A percentile compares a stretch with the other conserved stretches of the same genome.
Evolutionary conservation across 2,113 vertebrate genomes (phyloP).

Genomic region (Carollia perspicillata): DNA sequence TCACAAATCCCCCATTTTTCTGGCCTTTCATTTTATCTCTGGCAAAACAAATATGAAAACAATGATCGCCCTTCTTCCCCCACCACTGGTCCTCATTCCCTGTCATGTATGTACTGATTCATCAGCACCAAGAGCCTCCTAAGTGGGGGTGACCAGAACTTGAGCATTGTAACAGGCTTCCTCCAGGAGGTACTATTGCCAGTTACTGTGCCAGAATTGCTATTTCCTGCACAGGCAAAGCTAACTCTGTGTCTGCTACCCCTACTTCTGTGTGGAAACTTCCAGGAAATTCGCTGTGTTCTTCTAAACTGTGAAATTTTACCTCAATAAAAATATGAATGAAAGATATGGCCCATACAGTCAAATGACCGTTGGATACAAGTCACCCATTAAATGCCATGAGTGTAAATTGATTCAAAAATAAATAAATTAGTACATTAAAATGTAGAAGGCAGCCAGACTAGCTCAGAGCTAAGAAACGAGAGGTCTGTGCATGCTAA

Average conservation of each 20-base stretch:
- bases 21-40: slow-evolving; percentile 51
- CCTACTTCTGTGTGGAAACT: not conserved
- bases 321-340: not conserved
- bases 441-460: slow-evolving; percentile 25
- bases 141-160: not conserved
- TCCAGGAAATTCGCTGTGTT: slow-evolving; percentile 6
- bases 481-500: not conserved
- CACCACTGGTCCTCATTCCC: not conserved
- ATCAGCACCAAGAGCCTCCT: not conserved
- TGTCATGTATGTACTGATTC: slow-evolving; percentile 33
- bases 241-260: not conserved
- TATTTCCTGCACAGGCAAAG: not conserved
- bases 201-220: not conserved
- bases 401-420: slow-evolving; percentile 26
- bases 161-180: not conserved
- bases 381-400: not conserved
- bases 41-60: slow-evolving; percentile 69
- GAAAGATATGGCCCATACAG: not conserved
- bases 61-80: slow-evolving; percentile 34
- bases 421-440: slow-evolving; percentile 36
- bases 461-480: not conserved
- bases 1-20: slow-evolving; percentile 54
- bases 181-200: not conserved
- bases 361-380: not conserved
- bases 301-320: slow-evolving; percentile 8